These are phyloP conservation scores for Teleogryllus occipitalis DNA, from an alignment of 1,140 invertebrate genomes.

Conservation along the genomic window DNA sequence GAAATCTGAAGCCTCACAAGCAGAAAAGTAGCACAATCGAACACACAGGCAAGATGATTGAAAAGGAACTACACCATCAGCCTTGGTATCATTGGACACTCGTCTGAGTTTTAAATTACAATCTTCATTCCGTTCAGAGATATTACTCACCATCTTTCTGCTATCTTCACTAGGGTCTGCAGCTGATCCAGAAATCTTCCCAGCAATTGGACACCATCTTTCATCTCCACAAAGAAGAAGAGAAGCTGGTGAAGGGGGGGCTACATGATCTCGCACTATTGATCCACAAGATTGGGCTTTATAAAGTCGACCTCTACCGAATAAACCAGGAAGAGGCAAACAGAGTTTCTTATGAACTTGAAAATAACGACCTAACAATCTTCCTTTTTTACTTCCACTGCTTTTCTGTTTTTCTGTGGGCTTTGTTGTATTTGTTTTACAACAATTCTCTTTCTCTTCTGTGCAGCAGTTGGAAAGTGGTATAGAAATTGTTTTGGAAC, in stretches of 20 bases:
- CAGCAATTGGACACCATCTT: conserved; percentile 33
- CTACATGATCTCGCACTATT: conserved; percentile 42
- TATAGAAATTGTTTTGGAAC: conserved; percentile 1
- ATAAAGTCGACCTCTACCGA: conserved; percentile 44
- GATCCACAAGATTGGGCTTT: conserved; percentile 52
- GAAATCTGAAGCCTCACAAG: no score
- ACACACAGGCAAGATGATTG: no score
- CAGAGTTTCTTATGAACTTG: conserved; percentile 51
- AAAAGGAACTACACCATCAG: no score
- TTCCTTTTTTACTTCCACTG: conserved; percentile 41
- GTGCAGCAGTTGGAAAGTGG: conserved; percentile 3
- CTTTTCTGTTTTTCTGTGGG: conserved; percentile 18
- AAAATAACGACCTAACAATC: conserved; percentile 54
- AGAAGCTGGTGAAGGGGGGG: conserved; percentile 34
- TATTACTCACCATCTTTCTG: conserved; percentile 36
- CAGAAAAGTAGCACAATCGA: no score
- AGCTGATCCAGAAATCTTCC: not conserved
- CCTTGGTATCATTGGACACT: no score
- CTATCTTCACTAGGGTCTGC: conserved; percentile 25
- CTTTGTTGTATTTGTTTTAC: not conserved
- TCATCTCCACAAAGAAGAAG: conserved; percentile 35
- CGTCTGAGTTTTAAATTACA: no score
- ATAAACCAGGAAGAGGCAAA: conserved; percentile 45
- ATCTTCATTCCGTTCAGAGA: no score
- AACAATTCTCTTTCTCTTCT: conserved; percentile 20